Evolutionary conservation across 2,888 invertebrate genomes (phyloP).

Genomic region (Euzetes globulus): DNA sequence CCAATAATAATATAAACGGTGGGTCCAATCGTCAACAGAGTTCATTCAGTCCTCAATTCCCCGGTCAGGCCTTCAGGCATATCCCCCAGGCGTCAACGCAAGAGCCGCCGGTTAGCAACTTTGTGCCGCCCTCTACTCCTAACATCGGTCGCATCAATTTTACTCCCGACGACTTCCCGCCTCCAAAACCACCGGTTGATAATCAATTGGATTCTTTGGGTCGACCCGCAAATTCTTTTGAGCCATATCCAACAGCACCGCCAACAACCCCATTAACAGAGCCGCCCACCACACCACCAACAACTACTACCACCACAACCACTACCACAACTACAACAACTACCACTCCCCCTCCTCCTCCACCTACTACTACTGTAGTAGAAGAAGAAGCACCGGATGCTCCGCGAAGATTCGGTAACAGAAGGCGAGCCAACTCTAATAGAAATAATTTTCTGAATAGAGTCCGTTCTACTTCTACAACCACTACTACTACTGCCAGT

Average conservation of each 20-base stretch:
- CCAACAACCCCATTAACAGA: slow-evolving; percentile 17
- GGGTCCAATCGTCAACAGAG: neutral
- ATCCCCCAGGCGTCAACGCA: slow-evolving; percentile 18
- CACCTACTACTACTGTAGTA: neutral
- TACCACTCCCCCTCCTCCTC: neutral
- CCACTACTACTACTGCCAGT: slow-evolving; percentile 26
- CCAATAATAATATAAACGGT: neutral
- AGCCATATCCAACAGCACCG: neutral
- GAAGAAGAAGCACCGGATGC: slow-evolving; percentile 18
- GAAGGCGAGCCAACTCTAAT: neutral
- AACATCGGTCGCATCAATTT: neutral
- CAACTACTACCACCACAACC: slow-evolving; percentile 23
- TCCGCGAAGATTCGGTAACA: slow-evolving; percentile 31
- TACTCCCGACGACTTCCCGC: neutral
- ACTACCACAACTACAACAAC: slow-evolving; percentile 22
- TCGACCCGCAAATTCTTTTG: neutral
- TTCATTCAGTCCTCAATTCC: slow-evolving; percentile 31
- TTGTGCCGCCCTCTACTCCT: neutral
- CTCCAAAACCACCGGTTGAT: neutral
- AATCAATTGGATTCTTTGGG: neutral
- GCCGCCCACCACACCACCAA: slow-evolving; percentile 19
- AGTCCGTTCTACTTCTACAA: slow-evolving; percentile 28
- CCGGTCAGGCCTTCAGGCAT: slow-evolving; percentile 31
- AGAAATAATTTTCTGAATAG: slow-evolving; percentile 8
- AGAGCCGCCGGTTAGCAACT: neutral